These are phyloP conservation scores for Halichoerus grypus DNA, from an alignment of 2,113 vertebrate genomes.

Conservation along the genomic window DNA sequence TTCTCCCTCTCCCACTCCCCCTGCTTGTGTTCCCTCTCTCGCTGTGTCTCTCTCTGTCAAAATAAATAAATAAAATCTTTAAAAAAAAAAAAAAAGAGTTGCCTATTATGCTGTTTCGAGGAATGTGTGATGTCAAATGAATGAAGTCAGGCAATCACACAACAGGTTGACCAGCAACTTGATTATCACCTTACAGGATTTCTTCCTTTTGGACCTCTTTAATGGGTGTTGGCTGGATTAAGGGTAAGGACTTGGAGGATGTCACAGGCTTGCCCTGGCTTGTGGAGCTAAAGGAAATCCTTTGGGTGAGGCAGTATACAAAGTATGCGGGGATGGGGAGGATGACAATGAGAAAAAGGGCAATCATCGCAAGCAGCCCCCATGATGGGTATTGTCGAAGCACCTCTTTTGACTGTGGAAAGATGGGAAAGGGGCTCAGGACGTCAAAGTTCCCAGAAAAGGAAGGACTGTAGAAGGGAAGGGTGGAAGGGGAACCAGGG, in stretches of 20 bases:
- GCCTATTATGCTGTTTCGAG: neutral
- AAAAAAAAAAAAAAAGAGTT: neutral
- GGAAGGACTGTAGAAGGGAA: neutral
- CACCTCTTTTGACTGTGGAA: slow-evolving; percentile 86
- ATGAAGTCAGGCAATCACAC: neutral
- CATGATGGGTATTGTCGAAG: slow-evolving; percentile 86
- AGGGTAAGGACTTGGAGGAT: neutral
- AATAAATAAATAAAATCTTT: too few relatives aligned
- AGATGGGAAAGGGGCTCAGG: neutral
- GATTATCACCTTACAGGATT: neutral
- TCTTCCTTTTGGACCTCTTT: neutral
- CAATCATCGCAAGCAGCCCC: slow-evolving; percentile 83
- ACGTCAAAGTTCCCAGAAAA: neutral
- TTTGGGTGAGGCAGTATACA: neutral
- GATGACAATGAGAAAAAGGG: slow-evolving; percentile 86
- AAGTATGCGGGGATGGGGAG: slow-evolving; percentile 87
- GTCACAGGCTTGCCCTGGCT: accelerated
- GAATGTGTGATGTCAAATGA: neutral
- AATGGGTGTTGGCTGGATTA: neutral
- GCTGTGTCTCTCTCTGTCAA: too few relatives aligned
- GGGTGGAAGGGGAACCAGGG: neutral
- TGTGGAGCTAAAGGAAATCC: neutral
- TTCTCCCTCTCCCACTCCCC: too few relatives aligned
- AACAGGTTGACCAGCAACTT: neutral
- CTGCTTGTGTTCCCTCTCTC: too few relatives aligned